phyloP scores from a whole-genome alignment of 1,140 invertebrate genomes.

The Lineus longissimus region DNA sequence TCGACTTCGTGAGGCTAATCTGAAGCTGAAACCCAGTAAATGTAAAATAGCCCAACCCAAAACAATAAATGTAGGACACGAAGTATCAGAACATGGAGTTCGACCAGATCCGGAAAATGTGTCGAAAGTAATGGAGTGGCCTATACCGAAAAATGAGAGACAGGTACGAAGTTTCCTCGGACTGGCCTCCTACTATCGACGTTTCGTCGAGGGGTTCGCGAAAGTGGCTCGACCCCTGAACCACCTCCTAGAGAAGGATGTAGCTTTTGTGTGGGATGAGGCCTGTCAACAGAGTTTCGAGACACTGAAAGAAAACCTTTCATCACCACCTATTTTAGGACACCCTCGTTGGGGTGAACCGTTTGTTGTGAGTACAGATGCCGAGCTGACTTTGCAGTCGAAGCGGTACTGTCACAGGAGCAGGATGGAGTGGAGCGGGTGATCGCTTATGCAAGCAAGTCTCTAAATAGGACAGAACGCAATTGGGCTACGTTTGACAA shows the following conservation, averaged over 20 bases:
- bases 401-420: constrained; percentile 35
- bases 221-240: constrained; percentile 20
- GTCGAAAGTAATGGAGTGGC: constrained; percentile 3
- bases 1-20: background rate
- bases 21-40: background rate
- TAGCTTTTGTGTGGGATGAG: background rate
- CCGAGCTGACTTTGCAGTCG: constrained; percentile 26
- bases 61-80: background rate
- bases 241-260: background rate
- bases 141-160: constrained; percentile 6
- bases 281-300: background rate
- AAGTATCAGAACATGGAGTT: background rate
- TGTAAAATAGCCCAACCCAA: background rate
- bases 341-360: background rate
- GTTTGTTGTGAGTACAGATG: constrained; percentile 35
- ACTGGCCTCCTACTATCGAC: constrained; percentile 23
- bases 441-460: constrained; percentile 27
- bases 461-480: constrained; percentile 18
- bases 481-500: constrained; percentile 2
- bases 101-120: background rate
- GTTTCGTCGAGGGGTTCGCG: constrained; percentile 23
- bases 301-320: background rate
- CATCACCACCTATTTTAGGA: background rate
- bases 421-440: constrained; percentile 25
- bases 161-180: constrained; percentile 14